These are phyloP conservation scores for Lepeophtheirus nordmannii DNA, from an alignment of 2,888 invertebrate genomes.

Conservation along the genomic window DNA sequence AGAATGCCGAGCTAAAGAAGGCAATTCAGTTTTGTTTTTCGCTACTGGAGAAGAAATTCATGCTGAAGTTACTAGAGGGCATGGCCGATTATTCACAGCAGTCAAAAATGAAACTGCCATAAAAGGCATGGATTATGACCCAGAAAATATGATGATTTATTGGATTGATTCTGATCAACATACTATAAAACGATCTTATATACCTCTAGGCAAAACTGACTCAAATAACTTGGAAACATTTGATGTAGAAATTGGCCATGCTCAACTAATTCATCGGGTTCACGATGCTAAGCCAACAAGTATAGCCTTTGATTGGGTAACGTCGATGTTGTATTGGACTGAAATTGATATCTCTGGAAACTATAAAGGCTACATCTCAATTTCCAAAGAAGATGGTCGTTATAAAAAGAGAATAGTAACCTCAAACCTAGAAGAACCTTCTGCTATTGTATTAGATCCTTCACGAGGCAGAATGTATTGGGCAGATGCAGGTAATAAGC, in stretches of 20 bases:
- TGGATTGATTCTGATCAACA: slow-evolving; percentile 88
- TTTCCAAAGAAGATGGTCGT: slow-evolving; percentile 72
- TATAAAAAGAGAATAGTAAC: slow-evolving; percentile 64
- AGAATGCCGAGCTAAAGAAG: slow-evolving; percentile 51
- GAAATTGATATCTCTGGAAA: slow-evolving; percentile 50
- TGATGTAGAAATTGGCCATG: slow-evolving; percentile 61
- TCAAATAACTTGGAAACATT: slow-evolving; percentile 39
- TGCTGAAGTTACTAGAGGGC: slow-evolving; percentile 44
- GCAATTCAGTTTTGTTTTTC: slow-evolving; percentile 44
- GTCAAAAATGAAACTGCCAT: slow-evolving; percentile 72
- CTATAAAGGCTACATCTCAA: slow-evolving; percentile 53
- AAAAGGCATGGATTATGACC: slow-evolving; percentile 78
- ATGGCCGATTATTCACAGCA: slow-evolving; percentile 51
- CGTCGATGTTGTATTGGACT: slow-evolving; percentile 84
- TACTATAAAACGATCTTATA: slow-evolving; percentile 76
- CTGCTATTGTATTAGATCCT: slow-evolving; percentile 73
- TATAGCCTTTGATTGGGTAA: slow-evolving; percentile 82
- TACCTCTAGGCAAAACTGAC: slow-evolving; percentile 52
- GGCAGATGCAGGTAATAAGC: slow-evolving; percentile 76
- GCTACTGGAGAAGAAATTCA: slow-evolving; percentile 76
- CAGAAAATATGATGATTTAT: slow-evolving; percentile 64
- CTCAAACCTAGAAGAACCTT: slow-evolving; percentile 63
- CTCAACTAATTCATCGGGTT: slow-evolving; percentile 67
- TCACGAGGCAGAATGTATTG: slow-evolving; percentile 71
- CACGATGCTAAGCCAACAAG: slow-evolving; percentile 70